These are phyloP conservation scores for Saccostrea cuccullata DNA, from an alignment of 1,140 invertebrate species.

Conservation along the genomic window DNA sequence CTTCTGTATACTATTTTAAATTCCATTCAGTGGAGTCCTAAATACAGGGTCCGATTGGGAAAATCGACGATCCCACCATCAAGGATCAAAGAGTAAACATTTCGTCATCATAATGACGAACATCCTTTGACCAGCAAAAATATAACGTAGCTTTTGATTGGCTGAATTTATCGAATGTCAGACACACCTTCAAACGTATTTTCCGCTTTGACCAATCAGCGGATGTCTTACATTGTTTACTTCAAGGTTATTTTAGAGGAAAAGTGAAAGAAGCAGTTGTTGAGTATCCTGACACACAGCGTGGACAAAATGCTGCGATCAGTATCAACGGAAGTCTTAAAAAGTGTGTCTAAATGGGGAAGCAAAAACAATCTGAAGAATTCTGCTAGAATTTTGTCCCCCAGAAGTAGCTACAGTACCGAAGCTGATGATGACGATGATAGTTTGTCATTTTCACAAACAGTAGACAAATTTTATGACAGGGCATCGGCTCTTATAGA, in stretches of 20 bases:
- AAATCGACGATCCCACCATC: too few species aligned
- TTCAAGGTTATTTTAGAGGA: conserved; percentile 19
- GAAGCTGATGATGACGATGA: conserved; percentile 23
- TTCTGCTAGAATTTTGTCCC: neutral
- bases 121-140: neutral
- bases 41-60: too few species aligned
- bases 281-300: neutral
- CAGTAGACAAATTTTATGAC: conserved; percentile 57
- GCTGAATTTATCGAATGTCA: conserved; percentile 19
- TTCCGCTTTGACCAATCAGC: neutral
- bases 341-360: conserved; percentile 3
- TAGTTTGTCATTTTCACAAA: conserved; percentile 49
- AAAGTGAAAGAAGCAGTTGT: conserved; percentile 31
- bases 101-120: neutral
- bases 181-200: conserved; percentile 35
- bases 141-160: neutral
- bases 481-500: conserved; percentile 48
- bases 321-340: conserved; percentile 38
- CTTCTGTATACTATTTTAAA: too few species aligned
- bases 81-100: neutral
- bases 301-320: conserved; percentile 44
- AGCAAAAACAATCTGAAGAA: conserved; percentile 10
- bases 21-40: too few species aligned
- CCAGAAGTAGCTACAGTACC: neutral
- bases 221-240: neutral